These are phyloP conservation scores for Sigmodon hispidus DNA, from an alignment of 2,113 vertebrate genomes.

Conservation along the genomic window DNA sequence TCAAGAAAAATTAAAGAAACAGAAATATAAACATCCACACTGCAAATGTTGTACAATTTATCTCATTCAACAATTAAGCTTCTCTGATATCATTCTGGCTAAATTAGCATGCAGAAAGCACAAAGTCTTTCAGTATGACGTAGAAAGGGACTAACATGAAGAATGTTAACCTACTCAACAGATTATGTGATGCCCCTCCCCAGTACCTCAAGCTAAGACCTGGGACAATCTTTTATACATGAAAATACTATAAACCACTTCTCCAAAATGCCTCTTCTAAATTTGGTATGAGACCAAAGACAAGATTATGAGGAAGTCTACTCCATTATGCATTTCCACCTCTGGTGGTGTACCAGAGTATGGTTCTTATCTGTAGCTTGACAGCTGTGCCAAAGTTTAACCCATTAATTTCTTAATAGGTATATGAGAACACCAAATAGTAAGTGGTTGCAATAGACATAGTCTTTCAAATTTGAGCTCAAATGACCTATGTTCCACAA, in stretches of 20 bases:
- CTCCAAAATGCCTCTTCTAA: background rate
- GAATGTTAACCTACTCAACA: background rate
- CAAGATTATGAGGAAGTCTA: too few relatives aligned
- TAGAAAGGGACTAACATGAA: slow-evolving; percentile 40
- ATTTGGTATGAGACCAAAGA: background rate
- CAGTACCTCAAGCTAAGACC: background rate
- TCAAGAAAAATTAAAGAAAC: too few relatives aligned
- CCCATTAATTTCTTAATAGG: background rate
- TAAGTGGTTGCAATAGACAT: background rate
- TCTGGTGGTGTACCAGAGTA: background rate
- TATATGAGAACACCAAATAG: background rate
- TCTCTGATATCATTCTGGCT: background rate
- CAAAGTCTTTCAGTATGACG: slow-evolving; percentile 39
- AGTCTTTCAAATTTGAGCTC: background rate
- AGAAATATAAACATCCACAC: too few relatives aligned
- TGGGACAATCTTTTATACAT: background rate
- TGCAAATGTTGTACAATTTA: background rate
- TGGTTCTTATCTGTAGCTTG: background rate
- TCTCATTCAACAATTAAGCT: background rate
- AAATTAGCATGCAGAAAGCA: background rate
- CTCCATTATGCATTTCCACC: background rate
- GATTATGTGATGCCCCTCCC: background rate
- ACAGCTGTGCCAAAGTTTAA: background rate
- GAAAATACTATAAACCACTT: background rate
- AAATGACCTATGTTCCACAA: background rate